Evolutionary conservation across 2,888 invertebrate species (phyloP).

Genomic region (Lysandra coridon): DNA sequence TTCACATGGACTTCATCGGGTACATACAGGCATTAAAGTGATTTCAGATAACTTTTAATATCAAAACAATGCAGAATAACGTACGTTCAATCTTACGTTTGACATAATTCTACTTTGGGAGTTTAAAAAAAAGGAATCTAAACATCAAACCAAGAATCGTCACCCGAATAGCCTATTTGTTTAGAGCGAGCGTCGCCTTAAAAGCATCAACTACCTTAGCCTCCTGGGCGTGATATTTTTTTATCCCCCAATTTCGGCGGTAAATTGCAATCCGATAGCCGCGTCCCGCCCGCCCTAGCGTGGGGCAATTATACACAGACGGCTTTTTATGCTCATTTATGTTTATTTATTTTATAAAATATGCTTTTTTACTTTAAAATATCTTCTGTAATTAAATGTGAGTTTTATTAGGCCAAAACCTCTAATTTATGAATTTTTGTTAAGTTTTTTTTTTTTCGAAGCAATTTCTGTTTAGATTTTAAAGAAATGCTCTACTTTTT

Average conservation of each 20-base stretch:
- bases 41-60: no score
- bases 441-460: no score
- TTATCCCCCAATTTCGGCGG: conserved; percentile 57
- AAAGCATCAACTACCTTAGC: conserved; percentile 36
- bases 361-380: not conserved
- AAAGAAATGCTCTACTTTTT: no score
- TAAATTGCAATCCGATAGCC: conserved; percentile 72
- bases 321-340: conserved; percentile 21
- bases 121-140: no score
- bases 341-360: conserved; percentile 22
- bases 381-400: not conserved
- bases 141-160: not conserved
- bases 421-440: no score
- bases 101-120: no score
- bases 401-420: no score
- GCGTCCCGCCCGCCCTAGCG: conserved; percentile 46
- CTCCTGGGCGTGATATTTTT: conserved; percentile 66
- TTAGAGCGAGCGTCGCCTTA: conserved; percentile 13
- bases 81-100: no score
- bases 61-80: no score
- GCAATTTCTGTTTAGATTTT: no score
- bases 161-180: not conserved
- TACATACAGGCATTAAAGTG: no score
- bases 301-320: conserved; percentile 40
- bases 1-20: no score